Conservation (phyloP, 2,113 vertebrate species). For the Prochilodus magdalenae region DNA sequence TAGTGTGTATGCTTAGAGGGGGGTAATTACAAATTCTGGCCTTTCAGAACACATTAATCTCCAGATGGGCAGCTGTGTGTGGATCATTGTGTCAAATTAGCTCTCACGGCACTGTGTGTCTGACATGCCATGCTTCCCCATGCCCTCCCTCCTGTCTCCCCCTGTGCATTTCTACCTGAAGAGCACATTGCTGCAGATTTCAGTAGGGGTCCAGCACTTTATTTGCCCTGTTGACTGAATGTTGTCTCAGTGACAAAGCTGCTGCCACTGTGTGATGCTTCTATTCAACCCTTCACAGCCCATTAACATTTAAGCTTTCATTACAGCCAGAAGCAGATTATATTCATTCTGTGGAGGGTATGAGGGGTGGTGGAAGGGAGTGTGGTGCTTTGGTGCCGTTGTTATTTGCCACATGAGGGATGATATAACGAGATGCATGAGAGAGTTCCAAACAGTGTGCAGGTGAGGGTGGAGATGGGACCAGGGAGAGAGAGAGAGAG, state of each 20-base stretch:
- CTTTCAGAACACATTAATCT: slow-evolving; percentile 26
- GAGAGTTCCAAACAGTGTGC: slow-evolving; percentile 41
- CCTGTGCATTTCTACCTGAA: background rate
- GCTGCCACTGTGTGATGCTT: background rate
- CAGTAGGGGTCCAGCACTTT: background rate
- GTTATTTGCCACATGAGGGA: slow-evolving; percentile 36
- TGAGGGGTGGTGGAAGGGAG: background rate
- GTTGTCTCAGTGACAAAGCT: slow-evolving; percentile 19
- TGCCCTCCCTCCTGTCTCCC: background rate
- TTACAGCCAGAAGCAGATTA: slow-evolving; percentile 46
- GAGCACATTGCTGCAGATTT: background rate
- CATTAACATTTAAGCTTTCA: slow-evolving; percentile 54
- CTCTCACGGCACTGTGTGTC: background rate
- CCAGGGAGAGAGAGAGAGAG: background rate
- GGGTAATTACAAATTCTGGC: slow-evolving; percentile 13
- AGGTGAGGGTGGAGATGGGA: slow-evolving; percentile 26
- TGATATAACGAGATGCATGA: slow-evolving; percentile 55
- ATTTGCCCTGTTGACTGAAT: slow-evolving; percentile 15
- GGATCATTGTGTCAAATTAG: slow-evolving; percentile 20
- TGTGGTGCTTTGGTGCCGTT: slow-evolving; percentile 10
- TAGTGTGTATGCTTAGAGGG: slow-evolving; percentile 7
- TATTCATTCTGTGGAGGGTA: slow-evolving; percentile 14
- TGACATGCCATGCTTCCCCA: background rate
- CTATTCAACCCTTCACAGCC: slow-evolving; percentile 51
- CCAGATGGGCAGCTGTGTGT: background rate